Percentiles rank a stretch among this genome's conserved stretches.
These are phyloP conservation scores for Archivesica marissinica DNA, from an alignment of 1,140 invertebrate genomes.

Conservation along the genomic window DNA sequence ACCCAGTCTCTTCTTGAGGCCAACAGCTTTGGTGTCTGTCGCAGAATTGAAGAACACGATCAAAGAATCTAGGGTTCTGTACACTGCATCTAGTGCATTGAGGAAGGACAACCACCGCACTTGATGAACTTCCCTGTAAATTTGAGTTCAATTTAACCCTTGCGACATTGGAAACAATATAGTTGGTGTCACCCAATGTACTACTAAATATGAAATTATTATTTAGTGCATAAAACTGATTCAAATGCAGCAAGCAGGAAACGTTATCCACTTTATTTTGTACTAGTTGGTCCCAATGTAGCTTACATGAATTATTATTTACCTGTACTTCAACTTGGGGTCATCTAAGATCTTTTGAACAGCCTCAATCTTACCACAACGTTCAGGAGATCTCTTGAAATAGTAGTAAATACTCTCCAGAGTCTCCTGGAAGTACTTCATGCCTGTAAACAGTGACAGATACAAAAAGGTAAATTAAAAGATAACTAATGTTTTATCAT, in stretches of 20 bases:
- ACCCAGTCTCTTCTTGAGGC: constrained; percentile 33
- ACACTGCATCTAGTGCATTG: constrained; percentile 10
- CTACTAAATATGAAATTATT: no score
- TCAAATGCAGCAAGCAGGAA: no score
- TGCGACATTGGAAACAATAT: no score
- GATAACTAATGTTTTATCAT: no score
- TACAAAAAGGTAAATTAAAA: no score
- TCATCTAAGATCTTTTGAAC: constrained; percentile 36
- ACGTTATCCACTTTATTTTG: no score
- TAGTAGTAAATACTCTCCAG: constrained; percentile 22
- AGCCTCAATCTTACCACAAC: constrained; percentile 6
- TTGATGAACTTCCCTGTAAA: constrained; percentile 29
- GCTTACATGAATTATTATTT: no score
- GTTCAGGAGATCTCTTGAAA: constrained; percentile 22
- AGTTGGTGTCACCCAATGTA: no score
- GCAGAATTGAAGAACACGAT: neutral
- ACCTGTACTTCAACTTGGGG: constrained; percentile 17
- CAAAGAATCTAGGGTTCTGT: constrained; percentile 23
- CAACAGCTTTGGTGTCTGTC: constrained; percentile 2
- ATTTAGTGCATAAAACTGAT: no score
- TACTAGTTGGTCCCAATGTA: no score
- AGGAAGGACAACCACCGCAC: constrained; percentile 32
- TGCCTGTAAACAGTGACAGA: neutral
- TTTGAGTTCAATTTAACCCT: no score
- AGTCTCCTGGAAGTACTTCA: constrained; percentile 31